Evolutionary conservation across 2,888 invertebrate genomes (phyloP).

Genomic region (Cephus pulcher): DNA sequence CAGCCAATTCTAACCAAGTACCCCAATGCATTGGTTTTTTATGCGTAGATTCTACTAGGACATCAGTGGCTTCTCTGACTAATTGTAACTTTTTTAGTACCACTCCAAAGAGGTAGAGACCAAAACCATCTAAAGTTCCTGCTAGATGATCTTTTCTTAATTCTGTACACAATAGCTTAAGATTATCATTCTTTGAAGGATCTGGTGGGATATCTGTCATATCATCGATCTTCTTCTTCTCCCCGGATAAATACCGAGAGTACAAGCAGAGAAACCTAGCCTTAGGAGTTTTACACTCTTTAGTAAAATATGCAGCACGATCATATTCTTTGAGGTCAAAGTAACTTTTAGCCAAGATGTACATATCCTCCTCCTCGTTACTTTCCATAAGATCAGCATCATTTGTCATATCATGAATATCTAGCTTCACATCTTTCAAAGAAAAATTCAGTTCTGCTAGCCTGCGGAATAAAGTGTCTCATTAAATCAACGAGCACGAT

Average conservation of each 20-base stretch:
- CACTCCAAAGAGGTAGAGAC: slow-evolving; percentile 90
- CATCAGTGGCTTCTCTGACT: slow-evolving; percentile 80
- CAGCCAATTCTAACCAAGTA: slow-evolving; percentile 92
- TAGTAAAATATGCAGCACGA: slow-evolving; percentile 83
- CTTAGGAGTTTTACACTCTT: slow-evolving; percentile 77
- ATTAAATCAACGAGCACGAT: background rate
- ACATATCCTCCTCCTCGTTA: slow-evolving; percentile 77
- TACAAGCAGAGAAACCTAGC: slow-evolving; percentile 88
- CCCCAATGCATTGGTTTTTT: slow-evolving; percentile 92
- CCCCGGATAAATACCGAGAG: slow-evolving; percentile 87
- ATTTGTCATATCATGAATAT: slow-evolving; percentile 68
- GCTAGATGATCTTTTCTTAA: slow-evolving; percentile 72
- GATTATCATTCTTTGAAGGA: slow-evolving; percentile 67
- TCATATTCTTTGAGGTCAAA: slow-evolving; percentile 94
- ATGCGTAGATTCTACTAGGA: slow-evolving; percentile 83
- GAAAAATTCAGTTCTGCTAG: slow-evolving; percentile 86
- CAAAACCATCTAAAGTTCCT: slow-evolving; percentile 85
- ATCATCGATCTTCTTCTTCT: slow-evolving; percentile 90
- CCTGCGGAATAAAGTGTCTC: slow-evolving; percentile 60
- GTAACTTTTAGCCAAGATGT: slow-evolving; percentile 85
- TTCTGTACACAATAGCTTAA: slow-evolving; percentile 71
- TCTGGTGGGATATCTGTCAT: slow-evolving; percentile 78
- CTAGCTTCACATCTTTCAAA: slow-evolving; percentile 75
- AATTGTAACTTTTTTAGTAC: slow-evolving; percentile 90
- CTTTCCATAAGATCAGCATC: slow-evolving; percentile 67